Evolutionary conservation across 1,140 invertebrate species (phyloP), one percentile per base, ranked within the genome.

Genomic region (Dendroctonus valens): DNA sequence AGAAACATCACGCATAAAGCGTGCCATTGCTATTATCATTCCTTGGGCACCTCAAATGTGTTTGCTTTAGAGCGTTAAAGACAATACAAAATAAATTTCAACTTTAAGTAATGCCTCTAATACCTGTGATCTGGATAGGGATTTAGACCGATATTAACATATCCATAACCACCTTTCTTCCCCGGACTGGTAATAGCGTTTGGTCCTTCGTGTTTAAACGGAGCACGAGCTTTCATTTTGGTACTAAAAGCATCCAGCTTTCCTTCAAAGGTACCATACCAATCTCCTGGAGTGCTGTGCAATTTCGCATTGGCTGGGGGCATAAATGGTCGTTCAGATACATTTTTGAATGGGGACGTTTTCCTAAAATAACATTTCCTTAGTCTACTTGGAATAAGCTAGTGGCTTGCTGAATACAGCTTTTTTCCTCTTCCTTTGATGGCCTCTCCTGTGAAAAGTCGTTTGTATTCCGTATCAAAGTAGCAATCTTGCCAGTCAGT

Each of bases 101-200:
- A 5, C 6, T 61, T 55, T 53, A 61, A 3, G n/a, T 61, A 52
- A 41, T 37, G 54, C 26, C 52, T 37, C 12, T 26, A 60, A 41
- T 72, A 78, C 76, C 68, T 66, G 53, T 78, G 73, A 53, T 64
- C 59, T 5, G 77, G 77, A 70, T 77, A 79, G 58, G 73, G 74
- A 63, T 69, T 71, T 5, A 79, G 9, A 42, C 72, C 72, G 37
- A 77, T 77, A 69, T 79, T 67, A 5, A 68, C 73, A 70, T 78
- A 79, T 15, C 77, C 78, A 46, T 69, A 72, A 41, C 77, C 78
- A 0, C 78, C 77, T 60, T 75, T 71, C 67, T 77, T 77, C 37
- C 51, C 67, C 12, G 73, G 75, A 70, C 64, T 73, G 5, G 73
- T 73, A 2, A 74, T 7, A 7, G 74, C 61, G 65, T 77, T 76